Evolutionary conservation across 1,140 invertebrate species (phyloP).

Genomic region (Eupristina koningsbergeri): DNA sequence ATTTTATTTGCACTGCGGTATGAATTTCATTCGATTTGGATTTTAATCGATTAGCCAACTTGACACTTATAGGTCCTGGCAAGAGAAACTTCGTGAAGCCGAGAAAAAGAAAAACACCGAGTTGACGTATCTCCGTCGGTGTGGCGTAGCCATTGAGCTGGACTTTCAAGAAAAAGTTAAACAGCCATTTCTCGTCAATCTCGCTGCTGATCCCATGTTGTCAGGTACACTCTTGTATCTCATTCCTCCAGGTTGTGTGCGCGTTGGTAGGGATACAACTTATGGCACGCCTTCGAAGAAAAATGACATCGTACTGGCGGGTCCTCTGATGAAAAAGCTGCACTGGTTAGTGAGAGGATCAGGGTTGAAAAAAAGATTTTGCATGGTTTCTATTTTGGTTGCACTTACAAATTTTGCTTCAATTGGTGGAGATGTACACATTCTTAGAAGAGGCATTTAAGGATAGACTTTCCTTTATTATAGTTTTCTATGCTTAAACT

Average conservation of each 20-base stretch:
- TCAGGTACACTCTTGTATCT: conserved; percentile 81
- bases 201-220: conserved; percentile 81
- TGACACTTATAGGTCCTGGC: conserved; percentile 64
- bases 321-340: conserved; percentile 77
- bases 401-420: not conserved
- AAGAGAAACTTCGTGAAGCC: conserved; percentile 74
- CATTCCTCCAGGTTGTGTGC: conserved; percentile 73
- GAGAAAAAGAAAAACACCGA: conserved; percentile 76
- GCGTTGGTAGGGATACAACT: conserved; percentile 67
- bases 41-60: conserved; percentile 7
- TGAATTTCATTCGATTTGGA: no score
- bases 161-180: conserved; percentile 65
- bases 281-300: conserved; percentile 54
- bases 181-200: conserved; percentile 78
- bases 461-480: not conserved
- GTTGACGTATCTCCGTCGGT: conserved; percentile 73
- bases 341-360: conserved; percentile 76
- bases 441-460: not conserved
- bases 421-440: not conserved
- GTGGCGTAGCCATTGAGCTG: conserved; percentile 74
- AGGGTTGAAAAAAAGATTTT: not conserved
- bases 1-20: no score
- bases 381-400: not conserved
- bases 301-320: conserved; percentile 78
- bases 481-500: no score